Evolutionary conservation across 1,140 invertebrate species (phyloP).

Genomic region (Magallana ariakensis): DNA sequence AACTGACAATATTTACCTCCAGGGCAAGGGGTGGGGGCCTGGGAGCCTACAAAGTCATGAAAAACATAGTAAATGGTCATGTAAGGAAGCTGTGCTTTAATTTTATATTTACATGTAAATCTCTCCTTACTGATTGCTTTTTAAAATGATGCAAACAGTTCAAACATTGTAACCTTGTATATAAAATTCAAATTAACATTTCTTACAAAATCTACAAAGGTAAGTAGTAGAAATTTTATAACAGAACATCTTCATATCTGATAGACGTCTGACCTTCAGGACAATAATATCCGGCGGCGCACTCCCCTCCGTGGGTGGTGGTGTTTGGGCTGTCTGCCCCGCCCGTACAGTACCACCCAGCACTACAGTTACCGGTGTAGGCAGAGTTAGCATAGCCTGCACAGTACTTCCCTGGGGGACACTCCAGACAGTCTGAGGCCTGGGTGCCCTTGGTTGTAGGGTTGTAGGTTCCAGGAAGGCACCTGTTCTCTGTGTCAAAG

Average conservation of each 20-base stretch:
- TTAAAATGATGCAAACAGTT: no score
- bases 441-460: slow-evolving; percentile 60
- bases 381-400: slow-evolving; percentile 69
- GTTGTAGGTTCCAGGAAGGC: slow-evolving; percentile 74
- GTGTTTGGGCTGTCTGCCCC: slow-evolving; percentile 71
- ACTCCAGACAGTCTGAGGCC: slow-evolving; percentile 65
- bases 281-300: slow-evolving; percentile 73
- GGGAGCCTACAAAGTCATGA: slow-evolving; percentile 67
- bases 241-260: background rate
- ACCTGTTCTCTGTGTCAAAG: slow-evolving; percentile 68
- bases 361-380: slow-evolving; percentile 75
- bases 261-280: slow-evolving; percentile 66
- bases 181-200: no score
- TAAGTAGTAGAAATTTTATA: background rate
- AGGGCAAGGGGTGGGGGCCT: slow-evolving; percentile 69
- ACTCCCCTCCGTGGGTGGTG: slow-evolving; percentile 69
- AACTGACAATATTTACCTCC: slow-evolving; percentile 74
- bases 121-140: no score
- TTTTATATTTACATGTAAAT: no score
- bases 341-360: slow-evolving; percentile 75
- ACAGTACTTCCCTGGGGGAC: slow-evolving; percentile 76
- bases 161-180: no score
- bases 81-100: no score
- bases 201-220: no score
- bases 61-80: background rate